Percentiles rank a stretch among this genome's conserved stretches.
Conservation (phyloP, 2,113 vertebrate species). For the Plestiodon gilberti region DNA sequence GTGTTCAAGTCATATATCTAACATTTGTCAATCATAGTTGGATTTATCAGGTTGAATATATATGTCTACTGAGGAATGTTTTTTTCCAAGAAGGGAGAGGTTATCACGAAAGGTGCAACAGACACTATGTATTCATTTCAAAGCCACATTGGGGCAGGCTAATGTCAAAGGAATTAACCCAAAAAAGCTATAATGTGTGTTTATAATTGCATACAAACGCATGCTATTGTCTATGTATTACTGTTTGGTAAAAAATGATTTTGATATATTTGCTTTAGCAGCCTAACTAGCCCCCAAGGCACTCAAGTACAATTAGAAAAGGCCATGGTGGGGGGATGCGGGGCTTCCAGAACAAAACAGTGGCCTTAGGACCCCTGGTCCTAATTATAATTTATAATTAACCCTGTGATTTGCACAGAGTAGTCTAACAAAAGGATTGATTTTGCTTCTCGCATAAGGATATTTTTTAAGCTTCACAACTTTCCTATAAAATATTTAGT, state of each 20-base stretch:
- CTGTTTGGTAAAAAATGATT: conserved; percentile 74
- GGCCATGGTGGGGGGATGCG: conserved; percentile 65
- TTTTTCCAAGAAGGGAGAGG: background rate
- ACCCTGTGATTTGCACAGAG: conserved; percentile 64
- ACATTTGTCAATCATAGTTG: too few relatives aligned
- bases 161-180: conserved; percentile 63
- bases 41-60: conserved; percentile 51
- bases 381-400: conserved; percentile 81
- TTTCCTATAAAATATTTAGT: conserved; percentile 64
- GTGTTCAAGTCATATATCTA: conserved; percentile 61
- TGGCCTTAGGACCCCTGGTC: conserved; percentile 72
- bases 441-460: conserved; percentile 56
- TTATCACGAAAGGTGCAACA: background rate
- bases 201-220: conserved; percentile 68
- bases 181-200: conserved; percentile 48
- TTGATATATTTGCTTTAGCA: conserved; percentile 85
- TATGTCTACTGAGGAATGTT: conserved; percentile 17
- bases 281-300: conserved; percentile 74
- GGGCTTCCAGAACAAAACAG: conserved; percentile 73
- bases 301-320: conserved; percentile 78
- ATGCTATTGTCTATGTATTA: conserved; percentile 70
- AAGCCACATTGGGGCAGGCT: background rate
- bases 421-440: conserved; percentile 59
- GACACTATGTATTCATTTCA: background rate
- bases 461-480: conserved; percentile 52